Conservation (phyloP, 2,888 invertebrate genomes). For the Limnephilus lunatus region DNA sequence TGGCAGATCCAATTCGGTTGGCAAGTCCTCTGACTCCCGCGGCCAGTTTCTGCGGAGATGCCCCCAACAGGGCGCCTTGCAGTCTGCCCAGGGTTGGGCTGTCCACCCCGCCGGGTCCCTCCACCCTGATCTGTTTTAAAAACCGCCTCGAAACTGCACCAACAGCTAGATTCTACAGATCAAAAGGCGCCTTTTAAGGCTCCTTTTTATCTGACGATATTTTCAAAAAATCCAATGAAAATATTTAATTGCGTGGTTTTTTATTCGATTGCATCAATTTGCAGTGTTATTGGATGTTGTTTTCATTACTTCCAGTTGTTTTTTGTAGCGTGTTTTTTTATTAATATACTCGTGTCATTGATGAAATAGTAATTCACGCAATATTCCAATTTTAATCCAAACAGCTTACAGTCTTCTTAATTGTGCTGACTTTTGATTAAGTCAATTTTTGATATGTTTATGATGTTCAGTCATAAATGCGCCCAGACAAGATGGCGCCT, state of each 20-base stretch:
- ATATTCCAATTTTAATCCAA: background rate
- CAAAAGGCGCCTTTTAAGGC: background rate
- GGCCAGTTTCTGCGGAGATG: slow-evolving; percentile 84
- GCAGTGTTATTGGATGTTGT: background rate
- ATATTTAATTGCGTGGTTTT: background rate
- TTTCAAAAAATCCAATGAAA: background rate
- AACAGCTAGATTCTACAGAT: background rate
- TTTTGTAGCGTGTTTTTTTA: background rate
- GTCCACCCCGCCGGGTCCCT: slow-evolving; percentile 55
- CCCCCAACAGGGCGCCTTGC: slow-evolving; percentile 83
- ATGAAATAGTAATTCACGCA: background rate
- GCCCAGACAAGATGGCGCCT: slow-evolving; percentile 18
- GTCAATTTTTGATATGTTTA: slow-evolving; percentile 45
- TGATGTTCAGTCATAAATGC: slow-evolving; percentile 44
- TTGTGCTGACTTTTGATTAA: slow-evolving; percentile 22
- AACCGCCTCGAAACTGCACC: slow-evolving; percentile 12
- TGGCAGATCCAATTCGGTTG: slow-evolving; percentile 82
- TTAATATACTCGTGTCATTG: background rate
- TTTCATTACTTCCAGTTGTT: background rate
- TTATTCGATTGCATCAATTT: background rate
- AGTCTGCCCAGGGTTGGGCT: slow-evolving; percentile 77
- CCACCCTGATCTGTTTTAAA: slow-evolving; percentile 54
- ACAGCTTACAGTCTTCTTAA: slow-evolving; percentile 24
- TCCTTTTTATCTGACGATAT: background rate
- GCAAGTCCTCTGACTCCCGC: slow-evolving; percentile 85